phyloP scores from a whole-genome alignment of 2,797 vertebrate genomes.

The Arnoldichthys spilopterus region DNA sequence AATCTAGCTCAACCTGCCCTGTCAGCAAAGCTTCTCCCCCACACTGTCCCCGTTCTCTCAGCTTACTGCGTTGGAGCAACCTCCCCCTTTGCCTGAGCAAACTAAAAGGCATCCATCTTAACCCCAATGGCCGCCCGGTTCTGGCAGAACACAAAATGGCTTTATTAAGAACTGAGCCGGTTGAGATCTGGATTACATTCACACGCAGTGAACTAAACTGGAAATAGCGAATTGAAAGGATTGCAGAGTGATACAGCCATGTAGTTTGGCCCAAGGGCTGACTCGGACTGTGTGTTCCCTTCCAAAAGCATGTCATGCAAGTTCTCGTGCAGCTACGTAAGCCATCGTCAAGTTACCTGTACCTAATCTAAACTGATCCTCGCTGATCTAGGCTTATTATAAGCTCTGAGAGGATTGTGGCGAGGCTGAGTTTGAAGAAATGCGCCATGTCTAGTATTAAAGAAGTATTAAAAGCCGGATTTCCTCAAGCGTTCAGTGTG shows the following conservation, averaged over 20 bases:
- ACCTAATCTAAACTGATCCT: background rate
- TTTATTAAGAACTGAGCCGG: background rate
- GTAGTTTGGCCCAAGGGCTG: conserved; percentile 51
- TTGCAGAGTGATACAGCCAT: conserved; percentile 2
- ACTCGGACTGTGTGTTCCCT: conserved; percentile 59
- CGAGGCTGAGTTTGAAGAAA: conserved; percentile 2
- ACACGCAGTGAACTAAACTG: conserved; percentile 56
- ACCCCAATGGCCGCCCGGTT: conserved; percentile 5
- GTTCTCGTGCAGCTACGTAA: background rate
- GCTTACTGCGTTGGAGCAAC: conserved; percentile 51
- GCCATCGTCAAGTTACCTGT: background rate
- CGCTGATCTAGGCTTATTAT: conserved; percentile 5
- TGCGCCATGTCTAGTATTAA: background rate
- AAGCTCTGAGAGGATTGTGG: background rate
- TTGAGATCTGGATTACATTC: conserved; percentile 62
- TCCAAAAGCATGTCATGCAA: conserved; percentile 71
- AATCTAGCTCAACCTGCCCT: conserved; percentile 59
- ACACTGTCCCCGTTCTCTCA: conserved; percentile 32
- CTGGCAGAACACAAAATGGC: conserved; percentile 21
- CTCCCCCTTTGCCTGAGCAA: conserved; percentile 19
- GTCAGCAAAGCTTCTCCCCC: conserved; percentile 37
- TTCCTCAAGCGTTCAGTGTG: background rate
- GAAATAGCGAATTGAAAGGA: background rate
- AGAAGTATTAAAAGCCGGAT: background rate
- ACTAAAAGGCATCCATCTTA: conserved; percentile 35